A percentile compares a stretch with the other conserved stretches of the same genome.
These are phyloP conservation scores for Petrocephalus schoutedeni DNA, from an alignment of 2,797 vertebrate genomes.

Conservation along the genomic window DNA sequence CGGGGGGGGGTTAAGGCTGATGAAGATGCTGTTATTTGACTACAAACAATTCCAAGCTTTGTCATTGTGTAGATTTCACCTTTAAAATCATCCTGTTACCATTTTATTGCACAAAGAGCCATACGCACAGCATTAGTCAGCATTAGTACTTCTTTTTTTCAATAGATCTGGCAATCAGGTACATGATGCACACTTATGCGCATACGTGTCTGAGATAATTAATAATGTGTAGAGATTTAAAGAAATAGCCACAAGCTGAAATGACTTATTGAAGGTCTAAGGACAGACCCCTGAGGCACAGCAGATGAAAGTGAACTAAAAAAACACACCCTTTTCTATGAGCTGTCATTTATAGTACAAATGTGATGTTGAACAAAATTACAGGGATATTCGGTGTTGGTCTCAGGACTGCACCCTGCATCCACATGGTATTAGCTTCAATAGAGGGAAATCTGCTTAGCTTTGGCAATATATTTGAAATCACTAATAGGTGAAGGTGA, in stretches of 20 bases:
- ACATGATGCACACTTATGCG: background rate
- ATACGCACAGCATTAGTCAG: constrained; percentile 10
- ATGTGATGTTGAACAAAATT: constrained; percentile 7
- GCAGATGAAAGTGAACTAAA: constrained; percentile 20
- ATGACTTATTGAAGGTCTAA: constrained; percentile 10
- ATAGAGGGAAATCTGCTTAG: background rate
- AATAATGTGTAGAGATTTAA: background rate
- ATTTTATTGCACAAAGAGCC: constrained; percentile 24
- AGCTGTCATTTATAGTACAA: constrained; percentile 9
- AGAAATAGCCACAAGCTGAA: background rate
- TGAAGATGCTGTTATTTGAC: constrained; percentile 30
- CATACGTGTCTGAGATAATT: constrained; percentile 9
- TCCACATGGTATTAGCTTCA: background rate
- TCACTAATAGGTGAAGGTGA: background rate
- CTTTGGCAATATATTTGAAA: background rate
- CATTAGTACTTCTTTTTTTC: background rate
- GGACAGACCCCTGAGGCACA: background rate
- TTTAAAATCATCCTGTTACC: background rate
- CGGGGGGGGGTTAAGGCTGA: constrained; percentile 20
- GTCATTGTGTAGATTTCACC: constrained; percentile 16
- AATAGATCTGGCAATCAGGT: background rate
- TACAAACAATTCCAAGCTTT: background rate
- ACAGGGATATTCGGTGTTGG: background rate
- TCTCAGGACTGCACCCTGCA: background rate
- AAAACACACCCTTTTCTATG: background rate